Conservation (phyloP, 2,113 vertebrate genomes). For the Zapus hudsonius region DNA sequence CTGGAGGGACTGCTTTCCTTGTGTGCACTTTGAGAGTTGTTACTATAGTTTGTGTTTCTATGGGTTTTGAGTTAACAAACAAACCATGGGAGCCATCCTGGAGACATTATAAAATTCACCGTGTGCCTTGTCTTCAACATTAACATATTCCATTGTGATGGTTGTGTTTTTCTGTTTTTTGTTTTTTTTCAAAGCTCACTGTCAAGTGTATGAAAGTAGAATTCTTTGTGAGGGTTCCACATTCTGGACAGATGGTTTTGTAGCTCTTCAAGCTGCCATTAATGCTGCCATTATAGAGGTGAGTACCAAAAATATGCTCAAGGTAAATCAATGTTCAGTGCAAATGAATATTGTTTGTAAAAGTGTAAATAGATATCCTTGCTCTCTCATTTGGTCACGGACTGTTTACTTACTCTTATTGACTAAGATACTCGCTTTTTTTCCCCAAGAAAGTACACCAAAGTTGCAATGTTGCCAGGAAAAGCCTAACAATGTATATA, state of each 20-base stretch:
- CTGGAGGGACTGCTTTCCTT: not conserved
- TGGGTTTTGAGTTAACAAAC: not conserved
- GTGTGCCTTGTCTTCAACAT: not conserved
- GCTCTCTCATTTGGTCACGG: not conserved
- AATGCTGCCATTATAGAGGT: slow-evolving; percentile 86
- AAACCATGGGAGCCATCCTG: not conserved
- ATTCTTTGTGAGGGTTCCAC: slow-evolving; percentile 23
- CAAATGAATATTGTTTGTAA: not conserved
- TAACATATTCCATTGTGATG: not conserved
- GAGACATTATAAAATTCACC: not conserved
- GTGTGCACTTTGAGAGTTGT: not conserved
- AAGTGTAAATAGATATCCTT: not conserved
- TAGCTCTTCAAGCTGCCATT: slow-evolving; percentile 84
- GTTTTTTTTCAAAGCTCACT: slow-evolving; percentile 47
- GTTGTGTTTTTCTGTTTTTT: not conserved
- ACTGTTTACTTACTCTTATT: not conserved
- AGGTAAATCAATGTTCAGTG: not conserved
- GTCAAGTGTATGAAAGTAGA: not conserved
- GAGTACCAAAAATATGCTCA: slow-evolving; percentile 52
- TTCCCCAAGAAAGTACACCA: not conserved
- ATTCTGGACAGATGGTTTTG: slow-evolving; percentile 80
- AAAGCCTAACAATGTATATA: not conserved
- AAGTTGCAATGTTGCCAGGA: not conserved
- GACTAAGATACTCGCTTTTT: not conserved
- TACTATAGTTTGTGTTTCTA: not conserved